Conservation (phyloP, 2,797 vertebrate species). For the Kryptopterus vitreolus region DNA sequence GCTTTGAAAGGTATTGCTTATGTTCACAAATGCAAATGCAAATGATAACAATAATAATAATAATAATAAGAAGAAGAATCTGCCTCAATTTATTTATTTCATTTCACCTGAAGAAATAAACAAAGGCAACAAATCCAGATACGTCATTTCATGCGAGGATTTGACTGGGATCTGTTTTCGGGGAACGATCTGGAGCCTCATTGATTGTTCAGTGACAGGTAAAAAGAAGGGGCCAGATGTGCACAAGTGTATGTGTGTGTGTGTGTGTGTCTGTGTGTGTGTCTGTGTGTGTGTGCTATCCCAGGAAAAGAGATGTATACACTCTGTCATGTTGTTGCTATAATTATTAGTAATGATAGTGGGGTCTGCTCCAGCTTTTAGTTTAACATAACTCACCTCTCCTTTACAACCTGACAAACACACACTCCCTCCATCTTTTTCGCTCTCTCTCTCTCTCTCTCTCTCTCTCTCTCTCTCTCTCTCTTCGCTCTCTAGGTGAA, state of each 20-base stretch:
- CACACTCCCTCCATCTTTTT: background rate
- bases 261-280: constrained; percentile 64
- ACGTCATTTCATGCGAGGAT: background rate
- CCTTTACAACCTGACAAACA: constrained; percentile 35
- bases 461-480: constrained; percentile 6
- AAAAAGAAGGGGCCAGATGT: constrained; percentile 23
- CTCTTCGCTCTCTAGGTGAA: constrained; percentile 51
- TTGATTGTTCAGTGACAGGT: constrained; percentile 2
- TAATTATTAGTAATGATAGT: constrained; percentile 55
- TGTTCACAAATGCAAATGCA: too few relatives aligned
- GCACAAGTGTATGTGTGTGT: constrained; percentile 46
- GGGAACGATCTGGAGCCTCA: background rate
- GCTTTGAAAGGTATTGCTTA: too few relatives aligned
- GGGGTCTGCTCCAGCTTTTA: constrained; percentile 31
- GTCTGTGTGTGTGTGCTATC: constrained; percentile 65
- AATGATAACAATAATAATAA: too few relatives aligned
- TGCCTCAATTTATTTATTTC: too few relatives aligned
- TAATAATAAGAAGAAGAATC: too few relatives aligned
- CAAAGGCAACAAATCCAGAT: too few relatives aligned
- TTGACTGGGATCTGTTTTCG: background rate
- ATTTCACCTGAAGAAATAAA: too few relatives aligned
- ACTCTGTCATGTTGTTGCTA: constrained; percentile 48
- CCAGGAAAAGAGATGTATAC: constrained; percentile 61
- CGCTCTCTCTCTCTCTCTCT: constrained; percentile 9
- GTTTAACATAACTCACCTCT: constrained; percentile 60